These are phyloP conservation scores for Drosophila sproati DNA, from an alignment of 1,140 invertebrate species.

Conservation along the genomic window DNA sequence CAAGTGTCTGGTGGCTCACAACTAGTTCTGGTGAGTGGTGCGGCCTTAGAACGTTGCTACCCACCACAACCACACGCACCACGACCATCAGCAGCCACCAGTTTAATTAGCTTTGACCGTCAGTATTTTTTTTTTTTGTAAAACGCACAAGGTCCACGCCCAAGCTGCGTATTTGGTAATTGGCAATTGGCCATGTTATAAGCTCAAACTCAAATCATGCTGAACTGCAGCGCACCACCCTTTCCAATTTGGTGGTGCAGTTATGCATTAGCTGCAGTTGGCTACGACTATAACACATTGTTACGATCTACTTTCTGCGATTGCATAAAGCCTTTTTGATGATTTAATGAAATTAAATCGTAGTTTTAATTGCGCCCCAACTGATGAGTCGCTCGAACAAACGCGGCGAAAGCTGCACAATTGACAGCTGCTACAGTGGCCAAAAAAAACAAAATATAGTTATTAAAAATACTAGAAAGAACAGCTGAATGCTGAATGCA, in stretches of 20 bases:
- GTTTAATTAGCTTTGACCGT: constrained; percentile 24
- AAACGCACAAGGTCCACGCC: constrained; percentile 27
- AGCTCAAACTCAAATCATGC: neutral
- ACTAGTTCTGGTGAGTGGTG: constrained; percentile 28
- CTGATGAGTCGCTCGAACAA: constrained; percentile 29
- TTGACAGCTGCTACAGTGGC: constrained; percentile 38
- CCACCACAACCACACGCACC: neutral
- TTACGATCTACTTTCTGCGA: constrained; percentile 57
- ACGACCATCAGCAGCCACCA: neutral
- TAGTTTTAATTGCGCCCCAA: constrained; percentile 71
- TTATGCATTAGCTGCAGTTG: constrained; percentile 40
- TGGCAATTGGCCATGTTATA: constrained; percentile 38
- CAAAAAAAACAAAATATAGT: constrained; percentile 1
- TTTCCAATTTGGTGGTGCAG: constrained; percentile 10
- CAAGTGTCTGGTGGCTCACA: neutral
- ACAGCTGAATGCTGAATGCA: too few relatives aligned
- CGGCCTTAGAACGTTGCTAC: constrained; percentile 61
- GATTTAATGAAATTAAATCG: constrained; percentile 82
- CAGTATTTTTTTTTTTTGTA: constrained; percentile 22
- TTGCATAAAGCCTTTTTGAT: constrained; percentile 74
- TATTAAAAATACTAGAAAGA: neutral
- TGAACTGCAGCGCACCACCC: neutral
- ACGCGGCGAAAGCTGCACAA: constrained; percentile 67
- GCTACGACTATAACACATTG: constrained; percentile 12
- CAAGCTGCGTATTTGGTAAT: constrained; percentile 18